These are phyloP conservation scores for Notolabrus celidotus DNA, from an alignment of 2,797 vertebrate genomes.

Conservation along the genomic window DNA sequence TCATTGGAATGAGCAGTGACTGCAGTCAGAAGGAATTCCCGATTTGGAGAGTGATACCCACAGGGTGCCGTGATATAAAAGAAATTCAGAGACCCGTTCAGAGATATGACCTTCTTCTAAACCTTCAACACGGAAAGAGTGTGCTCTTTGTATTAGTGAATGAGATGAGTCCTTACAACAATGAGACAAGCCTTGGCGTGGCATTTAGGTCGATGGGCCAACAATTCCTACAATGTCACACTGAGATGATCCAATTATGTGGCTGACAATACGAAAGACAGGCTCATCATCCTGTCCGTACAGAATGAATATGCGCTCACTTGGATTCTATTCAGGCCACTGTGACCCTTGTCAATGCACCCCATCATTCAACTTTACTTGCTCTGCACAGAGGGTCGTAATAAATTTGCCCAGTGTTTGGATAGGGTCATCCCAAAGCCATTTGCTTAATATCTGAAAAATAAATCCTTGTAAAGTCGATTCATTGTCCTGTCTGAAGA, in stretches of 20 bases:
- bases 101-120: constrained; percentile 73
- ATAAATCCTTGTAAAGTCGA: constrained; percentile 33
- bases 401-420: constrained; percentile 53
- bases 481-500: constrained; percentile 24
- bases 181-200: constrained; percentile 51
- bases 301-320: constrained; percentile 33
- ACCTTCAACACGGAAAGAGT: constrained; percentile 63
- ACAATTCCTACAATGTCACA: constrained; percentile 66
- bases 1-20: constrained; percentile 76
- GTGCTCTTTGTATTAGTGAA: constrained; percentile 68
- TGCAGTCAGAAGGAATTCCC: constrained; percentile 72
- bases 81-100: constrained; percentile 65
- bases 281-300: constrained; percentile 29
- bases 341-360: constrained; percentile 23
- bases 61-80: constrained; percentile 73
- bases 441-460: constrained; percentile 27
- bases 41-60: constrained; percentile 73
- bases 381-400: constrained; percentile 40
- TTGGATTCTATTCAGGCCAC: constrained; percentile 45
- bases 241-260: constrained; percentile 63
- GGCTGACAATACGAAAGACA: constrained; percentile 48
- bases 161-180: constrained; percentile 71
- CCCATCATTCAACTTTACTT: constrained; percentile 53
- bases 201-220: constrained; percentile 72
- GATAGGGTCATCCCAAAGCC: constrained; percentile 43